Percentiles rank a stretch among this genome's conserved stretches.
phyloP scores from a whole-genome alignment of 2,888 invertebrate genomes.

The Nasonia oneida region DNA sequence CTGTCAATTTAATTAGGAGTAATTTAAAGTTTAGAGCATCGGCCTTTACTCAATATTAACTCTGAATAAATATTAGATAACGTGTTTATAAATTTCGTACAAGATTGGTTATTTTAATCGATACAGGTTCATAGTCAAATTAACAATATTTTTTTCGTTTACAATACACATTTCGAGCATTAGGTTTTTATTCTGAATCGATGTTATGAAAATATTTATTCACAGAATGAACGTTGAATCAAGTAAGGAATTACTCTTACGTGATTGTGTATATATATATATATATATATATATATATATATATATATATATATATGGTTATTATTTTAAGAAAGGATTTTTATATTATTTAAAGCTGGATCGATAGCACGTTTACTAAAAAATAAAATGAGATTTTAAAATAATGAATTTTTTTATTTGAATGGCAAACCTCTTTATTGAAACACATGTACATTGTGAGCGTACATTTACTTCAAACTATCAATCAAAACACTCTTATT shows the following conservation, averaged over 20 bases:
- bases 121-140: neutral
- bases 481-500: neutral
- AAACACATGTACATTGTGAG: neutral
- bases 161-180: neutral
- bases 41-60: neutral
- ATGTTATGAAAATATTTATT: neutral
- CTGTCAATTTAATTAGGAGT: too few species aligned
- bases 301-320: neutral
- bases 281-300: too few species aligned
- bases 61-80: neutral
- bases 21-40: neutral
- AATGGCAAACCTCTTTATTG: neutral
- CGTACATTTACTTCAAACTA: neutral
- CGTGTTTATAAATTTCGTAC: neutral
- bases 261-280: neutral
- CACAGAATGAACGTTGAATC: neutral
- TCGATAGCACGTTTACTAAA: neutral
- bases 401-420: neutral
- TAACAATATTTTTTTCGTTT: conserved; percentile 5
- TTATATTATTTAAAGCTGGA: conserved; percentile 1
- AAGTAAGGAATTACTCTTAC: neutral
- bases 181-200: neutral
- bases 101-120: neutral
- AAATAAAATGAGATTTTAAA: neutral
- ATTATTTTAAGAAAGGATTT: conserved; percentile 10